Evolutionary conservation across 2,113 vertebrate species (phyloP).

Genomic region (Coptodon bakossiorum): DNA sequence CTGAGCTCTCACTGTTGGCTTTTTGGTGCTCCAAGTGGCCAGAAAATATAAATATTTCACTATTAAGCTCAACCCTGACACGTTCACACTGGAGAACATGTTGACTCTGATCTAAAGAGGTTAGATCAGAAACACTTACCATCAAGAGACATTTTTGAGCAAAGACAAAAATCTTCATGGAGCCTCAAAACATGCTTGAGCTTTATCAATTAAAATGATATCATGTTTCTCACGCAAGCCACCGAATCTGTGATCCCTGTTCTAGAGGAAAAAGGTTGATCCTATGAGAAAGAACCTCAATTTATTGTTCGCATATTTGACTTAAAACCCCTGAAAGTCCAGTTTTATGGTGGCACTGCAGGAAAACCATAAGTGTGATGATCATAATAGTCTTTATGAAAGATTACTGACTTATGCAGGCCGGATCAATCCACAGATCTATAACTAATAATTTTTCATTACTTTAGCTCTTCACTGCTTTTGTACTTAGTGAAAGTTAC

Average conservation of each 20-base stretch:
- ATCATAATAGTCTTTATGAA: neutral
- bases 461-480: neutral
- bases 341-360: neutral
- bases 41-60: neutral
- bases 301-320: neutral
- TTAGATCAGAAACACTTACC: neutral
- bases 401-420: neutral
- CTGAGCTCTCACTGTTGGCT: neutral
- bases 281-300: neutral
- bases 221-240: neutral
- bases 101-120: neutral
- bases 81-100: neutral
- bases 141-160: neutral
- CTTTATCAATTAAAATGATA: neutral
- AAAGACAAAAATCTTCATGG: neutral
- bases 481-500: neutral
- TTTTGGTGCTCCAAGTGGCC: neutral
- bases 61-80: neutral
- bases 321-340: neutral
- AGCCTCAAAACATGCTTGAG: neutral
- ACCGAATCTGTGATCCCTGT: neutral
- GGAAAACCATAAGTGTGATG: neutral
- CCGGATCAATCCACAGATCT: neutral
- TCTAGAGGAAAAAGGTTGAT: neutral
- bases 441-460: neutral